Evolutionary conservation across 2,797 vertebrate genomes (phyloP).

Genomic region (Etheostoma nigrum): DNA sequence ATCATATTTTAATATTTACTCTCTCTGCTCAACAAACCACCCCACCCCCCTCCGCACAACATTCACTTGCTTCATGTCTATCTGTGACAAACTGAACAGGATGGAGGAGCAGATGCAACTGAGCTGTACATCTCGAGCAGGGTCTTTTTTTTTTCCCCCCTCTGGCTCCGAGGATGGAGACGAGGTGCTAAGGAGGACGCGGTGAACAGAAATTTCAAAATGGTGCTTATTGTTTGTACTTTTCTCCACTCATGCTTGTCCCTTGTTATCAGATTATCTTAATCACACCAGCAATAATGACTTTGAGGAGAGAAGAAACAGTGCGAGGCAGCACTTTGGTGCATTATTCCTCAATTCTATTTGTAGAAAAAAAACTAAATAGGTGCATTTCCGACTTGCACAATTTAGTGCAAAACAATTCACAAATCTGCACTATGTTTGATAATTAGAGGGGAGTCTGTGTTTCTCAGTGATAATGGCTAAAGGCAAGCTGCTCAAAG

Average conservation of each 20-base stretch:
- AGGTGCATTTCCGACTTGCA: slow-evolving; percentile 26
- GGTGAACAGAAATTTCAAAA: slow-evolving; percentile 75
- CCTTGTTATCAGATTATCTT: slow-evolving; percentile 57
- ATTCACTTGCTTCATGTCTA: slow-evolving; percentile 22
- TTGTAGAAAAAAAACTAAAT: slow-evolving; percentile 14
- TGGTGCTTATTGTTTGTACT: slow-evolving; percentile 82
- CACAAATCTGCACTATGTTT: slow-evolving; percentile 36
- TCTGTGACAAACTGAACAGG: slow-evolving; percentile 25
- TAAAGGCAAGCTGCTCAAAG: slow-evolving; percentile 49
- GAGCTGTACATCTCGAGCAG: slow-evolving; percentile 30
- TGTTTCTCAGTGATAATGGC: slow-evolving; percentile 26
- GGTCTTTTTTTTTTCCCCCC: slow-evolving; percentile 15
- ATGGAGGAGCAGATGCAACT: slow-evolving; percentile 28
- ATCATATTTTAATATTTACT: slow-evolving; percentile 41
- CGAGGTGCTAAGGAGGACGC: slow-evolving; percentile 63
- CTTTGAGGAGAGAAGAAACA: slow-evolving; percentile 57
- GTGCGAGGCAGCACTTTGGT: slow-evolving; percentile 58
- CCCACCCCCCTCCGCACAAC: not conserved
- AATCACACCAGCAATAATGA: slow-evolving; percentile 87
- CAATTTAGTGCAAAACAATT: slow-evolving; percentile 28
- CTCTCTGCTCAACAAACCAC: slow-evolving; percentile 25
- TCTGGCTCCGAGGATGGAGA: slow-evolving; percentile 22
- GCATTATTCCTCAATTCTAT: slow-evolving; percentile 9
- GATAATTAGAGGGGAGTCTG: not conserved
- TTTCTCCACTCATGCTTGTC: slow-evolving; percentile 62